Conservation (phyloP, 2,888 invertebrate species). For the Drosophila atripex region DNA sequence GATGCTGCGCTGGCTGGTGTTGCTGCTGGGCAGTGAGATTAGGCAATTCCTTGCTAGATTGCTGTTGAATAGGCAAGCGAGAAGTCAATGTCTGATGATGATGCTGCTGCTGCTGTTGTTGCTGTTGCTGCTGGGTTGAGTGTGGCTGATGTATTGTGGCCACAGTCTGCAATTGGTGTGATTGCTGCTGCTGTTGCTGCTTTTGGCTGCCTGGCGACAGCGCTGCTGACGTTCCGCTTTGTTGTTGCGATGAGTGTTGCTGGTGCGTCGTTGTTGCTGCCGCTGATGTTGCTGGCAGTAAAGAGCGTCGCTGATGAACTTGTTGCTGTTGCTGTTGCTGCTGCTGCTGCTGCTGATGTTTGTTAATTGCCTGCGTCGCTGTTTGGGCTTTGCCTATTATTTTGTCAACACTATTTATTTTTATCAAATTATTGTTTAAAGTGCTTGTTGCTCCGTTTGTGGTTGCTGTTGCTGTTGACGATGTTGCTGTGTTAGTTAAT, state of each 20-base stretch:
- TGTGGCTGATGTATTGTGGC: slow-evolving; percentile 82
- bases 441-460: slow-evolving; percentile 49
- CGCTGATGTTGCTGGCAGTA: slow-evolving; percentile 50
- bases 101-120: slow-evolving; percentile 66
- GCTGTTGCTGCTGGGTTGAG: slow-evolving; percentile 67
- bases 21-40: slow-evolving; percentile 44
- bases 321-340: slow-evolving; percentile 36
- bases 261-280: slow-evolving; percentile 39
- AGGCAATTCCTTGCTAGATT: slow-evolving; percentile 37
- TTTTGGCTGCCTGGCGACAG: slow-evolving; percentile 54
- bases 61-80: slow-evolving; percentile 47
- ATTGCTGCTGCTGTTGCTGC: slow-evolving; percentile 59
- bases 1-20: slow-evolving; percentile 57
- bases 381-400: slow-evolving; percentile 62
- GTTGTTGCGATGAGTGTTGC: slow-evolving; percentile 65
- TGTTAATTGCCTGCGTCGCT: slow-evolving; percentile 53
- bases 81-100: slow-evolving; percentile 53
- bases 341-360: slow-evolving; percentile 48
- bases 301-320: slow-evolving; percentile 55
- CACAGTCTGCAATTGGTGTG: slow-evolving; percentile 82
- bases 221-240: slow-evolving; percentile 60
- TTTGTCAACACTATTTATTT: slow-evolving; percentile 77
- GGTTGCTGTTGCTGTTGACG: slow-evolving; percentile 39
- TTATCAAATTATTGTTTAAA: slow-evolving; percentile 74
- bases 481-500: slow-evolving; percentile 37